These are phyloP conservation scores for Eubucco bourcierii DNA, from an alignment of 2,113 vertebrate species.

Conservation along the genomic window DNA sequence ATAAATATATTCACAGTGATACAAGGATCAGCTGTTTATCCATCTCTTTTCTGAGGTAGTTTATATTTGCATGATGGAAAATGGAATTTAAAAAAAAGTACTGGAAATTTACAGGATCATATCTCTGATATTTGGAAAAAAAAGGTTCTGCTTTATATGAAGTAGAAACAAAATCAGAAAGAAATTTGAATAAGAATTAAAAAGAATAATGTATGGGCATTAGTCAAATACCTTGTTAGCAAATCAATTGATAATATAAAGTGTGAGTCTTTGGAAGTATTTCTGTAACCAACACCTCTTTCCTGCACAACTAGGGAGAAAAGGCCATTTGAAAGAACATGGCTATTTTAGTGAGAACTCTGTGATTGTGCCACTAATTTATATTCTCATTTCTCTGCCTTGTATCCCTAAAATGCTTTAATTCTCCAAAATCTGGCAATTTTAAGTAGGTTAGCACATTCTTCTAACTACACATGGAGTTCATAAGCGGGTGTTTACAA, in stretches of 20 bases:
- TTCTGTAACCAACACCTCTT: background rate
- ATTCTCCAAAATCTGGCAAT: background rate
- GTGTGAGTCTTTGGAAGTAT: background rate
- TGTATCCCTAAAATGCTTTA: background rate
- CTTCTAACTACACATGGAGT: background rate
- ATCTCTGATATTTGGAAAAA: background rate
- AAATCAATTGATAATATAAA: background rate
- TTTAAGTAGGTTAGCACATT: background rate
- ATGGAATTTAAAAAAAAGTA: background rate
- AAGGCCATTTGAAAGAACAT: background rate
- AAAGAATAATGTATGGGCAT: background rate
- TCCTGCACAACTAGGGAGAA: background rate
- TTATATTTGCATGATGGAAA: background rate
- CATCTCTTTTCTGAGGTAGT: background rate
- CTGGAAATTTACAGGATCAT: background rate
- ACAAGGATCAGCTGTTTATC: background rate
- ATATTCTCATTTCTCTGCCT: background rate
- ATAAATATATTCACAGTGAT: background rate
- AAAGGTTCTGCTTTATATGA: background rate
- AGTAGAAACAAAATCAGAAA: background rate
- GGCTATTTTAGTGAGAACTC: background rate
- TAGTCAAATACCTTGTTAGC: background rate
- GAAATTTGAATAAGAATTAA: background rate
- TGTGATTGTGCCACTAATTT: rapidly evolving
- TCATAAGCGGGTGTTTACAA: background rate